Conservation (phyloP, 2,888 invertebrate genomes). For the Tyria jacobaeae region DNA sequence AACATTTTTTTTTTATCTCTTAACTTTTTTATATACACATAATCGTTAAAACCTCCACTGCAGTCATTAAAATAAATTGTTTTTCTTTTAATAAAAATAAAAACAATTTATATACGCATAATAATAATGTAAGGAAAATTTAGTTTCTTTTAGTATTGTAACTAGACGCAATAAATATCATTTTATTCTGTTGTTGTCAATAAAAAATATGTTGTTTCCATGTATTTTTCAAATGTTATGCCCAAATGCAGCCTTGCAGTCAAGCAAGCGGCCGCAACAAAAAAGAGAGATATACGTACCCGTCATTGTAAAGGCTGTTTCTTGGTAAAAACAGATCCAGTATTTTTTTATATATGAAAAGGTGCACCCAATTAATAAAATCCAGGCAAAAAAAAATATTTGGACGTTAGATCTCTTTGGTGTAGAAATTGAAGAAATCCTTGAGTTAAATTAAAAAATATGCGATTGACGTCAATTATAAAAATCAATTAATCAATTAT, state of each 20-base stretch:
- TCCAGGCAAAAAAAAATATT: slow-evolving; percentile 14
- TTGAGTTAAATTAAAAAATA: slow-evolving; percentile 9
- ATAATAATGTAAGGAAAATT: slow-evolving; percentile 6
- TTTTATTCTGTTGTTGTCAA: slow-evolving; percentile 18
- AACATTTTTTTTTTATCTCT: slow-evolving; percentile 24
- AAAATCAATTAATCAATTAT: slow-evolving; percentile 8
- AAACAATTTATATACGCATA: slow-evolving; percentile 9
- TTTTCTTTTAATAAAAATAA: slow-evolving; percentile 8
- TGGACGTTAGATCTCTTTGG: neutral
- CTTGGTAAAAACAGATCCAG: slow-evolving; percentile 39
- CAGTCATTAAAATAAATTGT: slow-evolving; percentile 31
- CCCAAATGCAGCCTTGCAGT: slow-evolving; percentile 35
- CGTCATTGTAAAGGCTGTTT: slow-evolving; percentile 50
- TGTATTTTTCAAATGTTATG: slow-evolving; percentile 50
- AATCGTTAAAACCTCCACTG: slow-evolving; percentile 30
- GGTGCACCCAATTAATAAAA: too few species aligned
- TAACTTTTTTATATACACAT: slow-evolving; percentile 24
- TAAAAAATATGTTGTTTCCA: slow-evolving; percentile 27
- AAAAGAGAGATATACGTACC: slow-evolving; percentile 50
- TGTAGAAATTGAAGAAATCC: slow-evolving; percentile 8
- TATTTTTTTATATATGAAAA: slow-evolving; percentile 21
- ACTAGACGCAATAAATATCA: slow-evolving; percentile 1
- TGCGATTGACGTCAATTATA: slow-evolving; percentile 17
- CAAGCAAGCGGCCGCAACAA: slow-evolving; percentile 39
- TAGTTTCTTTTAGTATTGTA: slow-evolving; percentile 3